Base-by-base conservation (phyloP, 2,797 vertebrate genomes). In the Vespertilio murinus region DNA sequence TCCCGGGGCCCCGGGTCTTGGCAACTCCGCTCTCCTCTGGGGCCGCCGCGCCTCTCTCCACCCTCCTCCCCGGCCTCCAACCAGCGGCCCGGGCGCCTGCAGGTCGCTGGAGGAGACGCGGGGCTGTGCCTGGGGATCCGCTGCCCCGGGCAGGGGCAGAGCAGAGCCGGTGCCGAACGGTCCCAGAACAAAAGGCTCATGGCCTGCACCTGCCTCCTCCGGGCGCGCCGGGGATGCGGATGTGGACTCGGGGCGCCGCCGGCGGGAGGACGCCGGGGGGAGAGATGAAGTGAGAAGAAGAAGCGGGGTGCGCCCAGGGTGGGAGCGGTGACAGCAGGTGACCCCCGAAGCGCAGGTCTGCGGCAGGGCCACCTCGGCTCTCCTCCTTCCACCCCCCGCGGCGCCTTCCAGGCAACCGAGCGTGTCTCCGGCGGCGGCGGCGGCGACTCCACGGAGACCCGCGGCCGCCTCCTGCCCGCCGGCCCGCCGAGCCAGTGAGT, bases 401-500 rank as follows among this genome's bases (percentile, higher is more conserved):
- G 65, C 94, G 97, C 97, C 97, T 97, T 94, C 93, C 97, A 97
- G 97, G 97, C 97, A 98, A 91, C 94, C 97, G 96, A 97, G 98
- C 97, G 98, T 97, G 98, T 97, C 98, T 98, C 97, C 97, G 94
- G 96, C 97, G 96, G 97, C 97, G 94, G 98, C 97, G 94, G 96
- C 97, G 96, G 97, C 97, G 94, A 98, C 97, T 98, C 98, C 97
- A 75, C 96, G 83, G 93, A 97, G 97, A 93, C 97, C 97, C 67
- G 97, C 97, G 95, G 84, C 75, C 28, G 96, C 93, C 90, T 80
- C 86, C 92, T 89, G 96, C 98, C 98, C 61, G 69, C 94, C 10
- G 25, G 25, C 54, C 54, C 23, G 25, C 56, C n/a, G 74, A 35
- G 22, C 47, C 74, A 77, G 74, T 77, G 54, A 77, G 74, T 77